Evolutionary conservation across 2,113 vertebrate genomes (phyloP).

Genomic region (Willisornis vidua): DNA sequence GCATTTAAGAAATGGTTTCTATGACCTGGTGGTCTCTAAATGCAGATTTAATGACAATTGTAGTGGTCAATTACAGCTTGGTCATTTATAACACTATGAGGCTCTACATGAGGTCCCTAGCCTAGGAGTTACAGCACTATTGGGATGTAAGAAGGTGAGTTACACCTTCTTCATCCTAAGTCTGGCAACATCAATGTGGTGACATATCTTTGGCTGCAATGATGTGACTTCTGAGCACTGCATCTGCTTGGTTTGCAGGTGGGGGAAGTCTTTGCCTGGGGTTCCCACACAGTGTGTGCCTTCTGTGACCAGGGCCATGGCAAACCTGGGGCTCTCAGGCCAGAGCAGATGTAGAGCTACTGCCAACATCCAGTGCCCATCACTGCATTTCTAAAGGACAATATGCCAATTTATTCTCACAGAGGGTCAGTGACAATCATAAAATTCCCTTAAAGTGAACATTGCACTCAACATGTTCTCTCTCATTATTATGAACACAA

Average conservation of each 20-base stretch:
- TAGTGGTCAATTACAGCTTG: not conserved
- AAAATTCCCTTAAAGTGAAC: not conserved
- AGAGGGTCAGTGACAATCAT: not conserved
- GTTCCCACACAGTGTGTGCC: not conserved
- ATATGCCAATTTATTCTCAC: not conserved
- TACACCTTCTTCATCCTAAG: not conserved
- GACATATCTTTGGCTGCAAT: not conserved
- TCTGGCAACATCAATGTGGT: not conserved
- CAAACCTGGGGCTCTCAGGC: not conserved
- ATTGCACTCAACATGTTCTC: not conserved
- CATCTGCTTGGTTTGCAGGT: not conserved
- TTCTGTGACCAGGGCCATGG: fast-evolving
- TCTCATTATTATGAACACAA: not conserved
- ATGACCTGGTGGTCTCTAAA: not conserved
- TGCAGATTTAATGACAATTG: fast-evolving
- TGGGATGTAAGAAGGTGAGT: not conserved
- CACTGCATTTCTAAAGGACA: not conserved
- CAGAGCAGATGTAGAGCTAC: not conserved
- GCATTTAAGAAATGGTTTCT: not conserved
- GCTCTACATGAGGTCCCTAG: not conserved
- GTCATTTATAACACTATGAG: not conserved
- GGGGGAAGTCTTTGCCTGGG: not conserved
- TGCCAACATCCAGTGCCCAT: not conserved
- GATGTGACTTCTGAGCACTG: not conserved
- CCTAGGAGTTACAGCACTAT: not conserved